Evolutionary conservation across 1,140 invertebrate genomes (phyloP), one percentile per base, ranked within the genome.

Genomic region (Penaeus chinensis): DNA sequence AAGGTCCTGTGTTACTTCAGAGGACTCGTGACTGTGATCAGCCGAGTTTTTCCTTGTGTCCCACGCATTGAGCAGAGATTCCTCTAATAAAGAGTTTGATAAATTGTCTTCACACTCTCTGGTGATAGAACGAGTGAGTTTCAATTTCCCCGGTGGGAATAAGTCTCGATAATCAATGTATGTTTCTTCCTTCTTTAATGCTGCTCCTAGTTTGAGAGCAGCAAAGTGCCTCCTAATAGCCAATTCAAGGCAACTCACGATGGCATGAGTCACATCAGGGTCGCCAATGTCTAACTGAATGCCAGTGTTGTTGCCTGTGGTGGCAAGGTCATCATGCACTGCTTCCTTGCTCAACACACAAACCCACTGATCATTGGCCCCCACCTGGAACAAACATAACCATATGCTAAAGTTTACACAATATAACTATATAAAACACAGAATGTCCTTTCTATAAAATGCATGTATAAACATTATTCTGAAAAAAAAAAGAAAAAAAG

Each of bases 221-320:
- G 81, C 18, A 69, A 87, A 78, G 54, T 83, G 81, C 32, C 89
- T 74, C 47, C 89, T 74, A 42, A 87, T 82, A 8, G 85, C 85
- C 32, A 89, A 47, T 32, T 89, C 89, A 63, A 89, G 63, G 86
- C 85, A 84, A 24, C 71, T 87, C 22, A 89, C 74, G 47, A 89
- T 60, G 60, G 42, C 77, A 61, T 87, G 85, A 10, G 89, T 87
- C 13, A 89, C 71, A 22, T 81, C 85, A 81, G 89, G 89, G 71
- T 89, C 89, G 74, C 85, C 89, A 77, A 87, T 76, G 60, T 87
- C 85, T 20, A 89, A 71, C 82, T 89, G 89, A 27, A 89, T 80
- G 66, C 89, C 89, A 47, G 62, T 61, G 76, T 71, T 61, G 16
- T 27, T 71, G 63, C 89, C 85, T 18, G 77, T 79, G 19, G 79